Evolutionary conservation across 2,113 vertebrate genomes (phyloP), one percentile per base, ranked within the genome.

Genomic region (Aptenodytes forsteri): DNA sequence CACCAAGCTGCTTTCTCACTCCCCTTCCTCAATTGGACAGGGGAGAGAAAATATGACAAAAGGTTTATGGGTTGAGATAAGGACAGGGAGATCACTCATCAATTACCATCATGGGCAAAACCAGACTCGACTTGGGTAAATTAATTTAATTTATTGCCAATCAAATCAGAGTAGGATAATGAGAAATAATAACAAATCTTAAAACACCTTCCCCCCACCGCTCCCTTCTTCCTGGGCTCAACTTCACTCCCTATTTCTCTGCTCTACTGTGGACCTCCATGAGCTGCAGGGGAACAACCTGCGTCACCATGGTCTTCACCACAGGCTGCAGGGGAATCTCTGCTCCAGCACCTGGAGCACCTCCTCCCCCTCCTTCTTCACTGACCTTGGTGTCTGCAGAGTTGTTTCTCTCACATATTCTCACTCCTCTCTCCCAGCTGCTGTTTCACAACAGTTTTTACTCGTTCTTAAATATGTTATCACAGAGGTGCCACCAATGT

Each of bases 51-150:
- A 34, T 58, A 54, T 9, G 16, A 36, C 6, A 18, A 46, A 81
- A 87, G n/a, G 4, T 6, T 87, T 1, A 0, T 76, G 6, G 13
- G 3, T 16, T 0, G 0, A 36, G 16, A 44, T 15, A 78, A 90
- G 19, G 42, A 38, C 20, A 65, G 19, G 12, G 25, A 69, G 4
- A 72, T 81, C 29, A 80, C 5, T 80, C 25, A 22, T 4, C n/a
- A 44, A 2, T 16, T 52, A 11, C 20, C 1, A 3, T 42, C 29
- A 52, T 0, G 1, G 21, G 10, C 8, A 71, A 71, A 78, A 42
- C 2, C 16, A 78, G n/a, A 42, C 26, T 91, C 0, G 0, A 26
- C 16, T 62, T 77, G 16, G 7, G 21, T 13, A 62, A 69, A 47
- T 29, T 23, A 46, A 61, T 71, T 55, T 38, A 38, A 49, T 47